Evolutionary conservation across 92 coral and sea anemone species (phyloP).

Genomic region (Epizoanthus illoricatus): DNA sequence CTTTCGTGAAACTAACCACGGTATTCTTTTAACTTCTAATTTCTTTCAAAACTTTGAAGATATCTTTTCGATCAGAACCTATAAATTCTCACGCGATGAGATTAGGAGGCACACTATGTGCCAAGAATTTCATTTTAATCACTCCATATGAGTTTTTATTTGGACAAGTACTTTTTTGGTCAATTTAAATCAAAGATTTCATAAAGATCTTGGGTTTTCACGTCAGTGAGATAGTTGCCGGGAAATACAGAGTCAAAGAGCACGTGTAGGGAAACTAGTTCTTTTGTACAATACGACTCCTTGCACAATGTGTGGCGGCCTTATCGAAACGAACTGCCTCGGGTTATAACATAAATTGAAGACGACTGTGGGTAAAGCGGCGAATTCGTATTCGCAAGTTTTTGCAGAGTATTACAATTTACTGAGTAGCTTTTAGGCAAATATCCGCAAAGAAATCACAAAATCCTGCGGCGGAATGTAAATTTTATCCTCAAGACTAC

Average conservation of each 20-base stretch:
- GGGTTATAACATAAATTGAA: conserved; percentile 82
- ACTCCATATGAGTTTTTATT: conserved; percentile 37
- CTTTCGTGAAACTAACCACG: conserved; percentile 41
- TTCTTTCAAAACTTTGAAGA: conserved; percentile 39
- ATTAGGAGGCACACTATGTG: conserved; percentile 33
- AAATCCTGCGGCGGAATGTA: conserved; percentile 74
- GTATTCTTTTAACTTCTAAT: conserved; percentile 41
- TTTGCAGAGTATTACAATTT: conserved; percentile 20
- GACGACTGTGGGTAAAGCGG: conserved; percentile 35
- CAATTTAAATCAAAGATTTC: conserved; percentile 43
- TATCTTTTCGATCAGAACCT: conserved; percentile 39
- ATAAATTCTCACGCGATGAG: conserved; percentile 44
- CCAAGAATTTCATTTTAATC: conserved; percentile 38
- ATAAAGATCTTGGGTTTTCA: conserved; percentile 38
- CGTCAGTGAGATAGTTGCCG: conserved; percentile 53
- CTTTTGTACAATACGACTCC: conserved; percentile 62
- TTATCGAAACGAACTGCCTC: conserved; percentile 74
- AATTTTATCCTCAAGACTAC: conserved; percentile 36
- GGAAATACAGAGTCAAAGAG: conserved; percentile 56
- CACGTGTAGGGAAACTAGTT: conserved; percentile 65
- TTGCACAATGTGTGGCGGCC: conserved; percentile 64
- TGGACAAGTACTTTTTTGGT: conserved; percentile 38
- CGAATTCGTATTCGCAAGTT: conserved; percentile 4
- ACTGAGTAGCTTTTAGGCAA: conserved; percentile 27
- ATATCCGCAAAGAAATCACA: conserved; percentile 22